Percentiles rank a stretch among this genome's conserved stretches.
These are phyloP conservation scores for Nomada ruficornis DNA, from an alignment of 2,888 invertebrate genomes.

Conservation along the genomic window DNA sequence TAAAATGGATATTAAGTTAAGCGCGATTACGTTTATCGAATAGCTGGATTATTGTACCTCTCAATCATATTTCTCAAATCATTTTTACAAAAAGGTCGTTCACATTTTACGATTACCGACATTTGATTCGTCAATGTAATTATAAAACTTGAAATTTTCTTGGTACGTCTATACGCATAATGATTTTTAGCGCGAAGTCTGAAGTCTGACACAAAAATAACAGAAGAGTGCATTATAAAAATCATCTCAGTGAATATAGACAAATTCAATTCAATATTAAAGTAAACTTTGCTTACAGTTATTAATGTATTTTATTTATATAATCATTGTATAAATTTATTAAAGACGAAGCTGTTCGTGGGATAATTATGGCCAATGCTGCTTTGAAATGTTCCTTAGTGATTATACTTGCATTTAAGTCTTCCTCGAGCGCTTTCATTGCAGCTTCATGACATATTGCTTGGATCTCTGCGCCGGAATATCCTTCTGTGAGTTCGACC, in stretches of 20 bases:
- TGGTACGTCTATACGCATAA: neutral
- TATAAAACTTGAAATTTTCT: slow-evolving; percentile 35
- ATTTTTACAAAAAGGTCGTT: slow-evolving; percentile 52
- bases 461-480: slow-evolving; percentile 97
- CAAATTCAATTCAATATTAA: slow-evolving; percentile 1
- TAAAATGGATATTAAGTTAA: slow-evolving; percentile 30
- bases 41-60: slow-evolving; percentile 47
- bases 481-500: slow-evolving; percentile 90
- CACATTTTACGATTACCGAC: slow-evolving; percentile 66
- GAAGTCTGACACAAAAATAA: slow-evolving; percentile 45
- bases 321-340: slow-evolving; percentile 91
- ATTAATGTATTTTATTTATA: slow-evolving; percentile 79
- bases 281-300: slow-evolving; percentile 22
- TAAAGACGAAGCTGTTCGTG: slow-evolving; percentile 90
- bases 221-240: slow-evolving; percentile 16
- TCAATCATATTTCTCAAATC: slow-evolving; percentile 54
- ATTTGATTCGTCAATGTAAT: slow-evolving; percentile 15
- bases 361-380: slow-evolving; percentile 90
- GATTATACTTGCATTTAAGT: slow-evolving; percentile 88
- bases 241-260: neutral
- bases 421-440: slow-evolving; percentile 92
- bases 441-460: slow-evolving; percentile 97
- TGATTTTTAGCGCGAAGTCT: neutral
- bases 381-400: slow-evolving; percentile 89
- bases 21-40: neutral